Evolutionary conservation across 2,888 invertebrate species (phyloP).

Genomic region (Diarsia rubi): DNA sequence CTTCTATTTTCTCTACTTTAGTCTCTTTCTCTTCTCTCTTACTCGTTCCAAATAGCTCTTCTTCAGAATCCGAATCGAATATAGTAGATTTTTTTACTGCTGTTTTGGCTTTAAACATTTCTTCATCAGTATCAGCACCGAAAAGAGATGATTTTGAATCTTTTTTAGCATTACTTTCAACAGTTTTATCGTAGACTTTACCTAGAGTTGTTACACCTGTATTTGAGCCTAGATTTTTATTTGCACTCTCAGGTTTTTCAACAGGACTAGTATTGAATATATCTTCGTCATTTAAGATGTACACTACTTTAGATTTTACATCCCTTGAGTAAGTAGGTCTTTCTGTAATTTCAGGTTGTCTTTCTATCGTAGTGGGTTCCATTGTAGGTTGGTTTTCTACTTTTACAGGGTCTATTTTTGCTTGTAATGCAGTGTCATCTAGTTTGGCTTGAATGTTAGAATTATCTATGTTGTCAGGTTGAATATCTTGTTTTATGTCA

Average conservation of each 20-base stretch:
- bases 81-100: conserved; percentile 66
- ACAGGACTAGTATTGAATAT: conserved; percentile 75
- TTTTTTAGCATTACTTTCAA: conserved; percentile 57
- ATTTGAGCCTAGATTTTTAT: conserved; percentile 41
- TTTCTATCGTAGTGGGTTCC: background rate
- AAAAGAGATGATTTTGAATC: conserved; percentile 73
- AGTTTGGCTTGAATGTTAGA: conserved; percentile 11
- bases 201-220: conserved; percentile 53
- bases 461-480: conserved; percentile 17
- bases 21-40: conserved; percentile 57
- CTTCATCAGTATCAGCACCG: conserved; percentile 80
- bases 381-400: conserved; percentile 9
- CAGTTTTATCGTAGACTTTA: conserved; percentile 40
- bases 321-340: conserved; percentile 43
- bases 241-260: conserved; percentile 40
- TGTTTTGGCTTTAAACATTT: conserved; percentile 75
- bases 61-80: conserved; percentile 83
- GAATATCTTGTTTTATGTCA: conserved; percentile 22
- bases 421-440: conserved; percentile 1
- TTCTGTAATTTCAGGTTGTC: conserved; percentile 8
- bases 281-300: conserved; percentile 86
- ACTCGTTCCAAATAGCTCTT: conserved; percentile 77
- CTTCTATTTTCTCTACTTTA: conserved; percentile 58
- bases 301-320: conserved; percentile 82
- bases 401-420: conserved; percentile 3